Percentiles rank a stretch among this genome's conserved stretches.
These are phyloP conservation scores for Abscondita cerata DNA, from an alignment of 2,888 invertebrate genomes.

Conservation along the genomic window DNA sequence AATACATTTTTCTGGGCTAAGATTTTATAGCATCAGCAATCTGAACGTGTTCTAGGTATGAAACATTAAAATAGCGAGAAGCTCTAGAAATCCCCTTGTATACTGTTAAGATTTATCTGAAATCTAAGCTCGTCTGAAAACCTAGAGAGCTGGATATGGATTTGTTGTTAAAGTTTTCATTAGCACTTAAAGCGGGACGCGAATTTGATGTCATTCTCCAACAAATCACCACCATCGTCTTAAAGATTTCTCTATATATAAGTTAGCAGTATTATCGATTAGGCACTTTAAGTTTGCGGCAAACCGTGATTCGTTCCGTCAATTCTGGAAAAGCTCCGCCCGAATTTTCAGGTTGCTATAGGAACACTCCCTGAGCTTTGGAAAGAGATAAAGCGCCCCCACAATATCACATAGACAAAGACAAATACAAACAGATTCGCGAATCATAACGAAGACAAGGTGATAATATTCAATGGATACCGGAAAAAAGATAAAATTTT, in stretches of 20 bases:
- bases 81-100: slow-evolving; percentile 37
- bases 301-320: slow-evolving; percentile 59
- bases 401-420: slow-evolving; percentile 32
- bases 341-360: slow-evolving; percentile 55
- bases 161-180: background rate
- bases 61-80: slow-evolving; percentile 37
- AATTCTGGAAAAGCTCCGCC: slow-evolving; percentile 55
- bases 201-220: slow-evolving; percentile 17
- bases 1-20: slow-evolving; percentile 23
- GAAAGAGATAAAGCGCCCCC: slow-evolving; percentile 42
- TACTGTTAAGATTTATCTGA: slow-evolving; percentile 29
- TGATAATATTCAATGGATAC: slow-evolving; percentile 41
- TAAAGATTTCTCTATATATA: slow-evolving; percentile 42
- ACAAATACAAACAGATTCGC: slow-evolving; percentile 43
- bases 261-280: slow-evolving; percentile 56
- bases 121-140: no score
- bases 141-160: no score
- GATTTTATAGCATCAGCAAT: slow-evolving; percentile 40
- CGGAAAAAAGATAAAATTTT: slow-evolving; percentile 31
- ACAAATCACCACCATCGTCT: slow-evolving; percentile 38
- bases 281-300: slow-evolving; percentile 58
- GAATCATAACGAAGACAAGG: slow-evolving; percentile 45
- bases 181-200: background rate
- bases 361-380: slow-evolving; percentile 50
- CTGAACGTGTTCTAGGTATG: slow-evolving; percentile 39